Evolutionary conservation across 2,113 vertebrate genomes (phyloP).

Genomic region (Neogale vison): DNA sequence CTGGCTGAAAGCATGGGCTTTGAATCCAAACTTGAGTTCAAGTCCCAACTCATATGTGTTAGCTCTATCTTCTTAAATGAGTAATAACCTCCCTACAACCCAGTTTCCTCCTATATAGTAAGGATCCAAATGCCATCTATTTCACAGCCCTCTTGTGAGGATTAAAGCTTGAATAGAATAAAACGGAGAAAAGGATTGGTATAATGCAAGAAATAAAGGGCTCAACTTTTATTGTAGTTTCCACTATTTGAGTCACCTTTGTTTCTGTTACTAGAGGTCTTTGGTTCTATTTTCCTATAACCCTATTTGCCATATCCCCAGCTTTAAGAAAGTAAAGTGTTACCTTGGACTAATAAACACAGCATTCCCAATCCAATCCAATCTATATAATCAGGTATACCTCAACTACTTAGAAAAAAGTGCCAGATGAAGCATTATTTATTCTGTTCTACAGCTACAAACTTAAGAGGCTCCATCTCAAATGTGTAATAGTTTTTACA

Average conservation of each 20-base stretch:
- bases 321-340: background rate
- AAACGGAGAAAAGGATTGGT: background rate
- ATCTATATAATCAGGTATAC: background rate
- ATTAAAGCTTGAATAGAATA: background rate
- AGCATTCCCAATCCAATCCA: conserved; percentile 28
- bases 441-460: background rate
- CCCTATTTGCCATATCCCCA: background rate
- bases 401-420: background rate
- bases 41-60: background rate
- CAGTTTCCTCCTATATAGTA: conserved; percentile 1
- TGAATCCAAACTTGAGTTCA: background rate
- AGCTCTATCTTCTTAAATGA: background rate
- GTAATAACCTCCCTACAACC: background rate
- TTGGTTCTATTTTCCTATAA: background rate
- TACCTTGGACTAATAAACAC: background rate
- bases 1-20: background rate
- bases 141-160: background rate
- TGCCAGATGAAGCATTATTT: background rate
- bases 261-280: background rate
- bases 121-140: background rate
- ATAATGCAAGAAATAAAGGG: background rate
- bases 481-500: background rate
- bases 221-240: background rate
- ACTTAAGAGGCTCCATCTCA: background rate
- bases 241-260: background rate